Conservation (phyloP, 2,888 invertebrate genomes). For the Aleiodes alternator region DNA sequence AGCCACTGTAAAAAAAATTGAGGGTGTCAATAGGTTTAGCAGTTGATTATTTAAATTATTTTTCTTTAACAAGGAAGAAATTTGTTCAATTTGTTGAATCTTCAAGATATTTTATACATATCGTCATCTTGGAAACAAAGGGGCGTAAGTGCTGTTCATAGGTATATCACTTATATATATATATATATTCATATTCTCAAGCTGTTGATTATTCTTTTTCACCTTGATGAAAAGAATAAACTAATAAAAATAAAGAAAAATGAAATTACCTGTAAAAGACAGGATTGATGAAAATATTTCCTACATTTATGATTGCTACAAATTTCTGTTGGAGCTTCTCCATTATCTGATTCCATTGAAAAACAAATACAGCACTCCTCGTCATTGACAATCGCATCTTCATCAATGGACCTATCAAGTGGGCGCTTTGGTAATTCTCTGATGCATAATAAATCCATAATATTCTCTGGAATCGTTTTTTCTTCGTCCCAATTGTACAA, state of each 20-base stretch:
- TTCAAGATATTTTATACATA: no score
- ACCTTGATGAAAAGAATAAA: not conserved
- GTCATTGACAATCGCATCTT: constrained; percentile 61
- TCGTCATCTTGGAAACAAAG: no score
- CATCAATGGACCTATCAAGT: constrained; percentile 22
- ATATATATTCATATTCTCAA: no score
- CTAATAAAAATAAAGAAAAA: constrained; percentile 13
- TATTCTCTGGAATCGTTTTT: constrained; percentile 63
- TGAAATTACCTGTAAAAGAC: constrained; percentile 64
- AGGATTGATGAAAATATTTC: constrained; percentile 67
- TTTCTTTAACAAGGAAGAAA: no score
- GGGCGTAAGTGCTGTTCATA: no score
- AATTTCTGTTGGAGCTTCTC: constrained; percentile 64
- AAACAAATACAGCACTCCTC: constrained; percentile 73
- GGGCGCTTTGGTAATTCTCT: constrained; percentile 63
- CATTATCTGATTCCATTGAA: constrained; percentile 61
- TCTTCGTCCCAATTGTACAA: constrained; percentile 65
- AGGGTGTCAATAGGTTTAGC: not conserved
- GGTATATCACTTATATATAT: no score
- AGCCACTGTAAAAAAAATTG: constrained; percentile 66
- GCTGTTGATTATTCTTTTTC: no score
- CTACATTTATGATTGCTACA: constrained; percentile 69
- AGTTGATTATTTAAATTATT: no score
- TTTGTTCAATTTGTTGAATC: no score
- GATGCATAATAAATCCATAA: constrained; percentile 64